Percentiles rank a stretch among this genome's conserved stretches.
Evolutionary conservation across 2,113 vertebrate genomes (phyloP).

Genomic region (Nothocercus julius): DNA sequence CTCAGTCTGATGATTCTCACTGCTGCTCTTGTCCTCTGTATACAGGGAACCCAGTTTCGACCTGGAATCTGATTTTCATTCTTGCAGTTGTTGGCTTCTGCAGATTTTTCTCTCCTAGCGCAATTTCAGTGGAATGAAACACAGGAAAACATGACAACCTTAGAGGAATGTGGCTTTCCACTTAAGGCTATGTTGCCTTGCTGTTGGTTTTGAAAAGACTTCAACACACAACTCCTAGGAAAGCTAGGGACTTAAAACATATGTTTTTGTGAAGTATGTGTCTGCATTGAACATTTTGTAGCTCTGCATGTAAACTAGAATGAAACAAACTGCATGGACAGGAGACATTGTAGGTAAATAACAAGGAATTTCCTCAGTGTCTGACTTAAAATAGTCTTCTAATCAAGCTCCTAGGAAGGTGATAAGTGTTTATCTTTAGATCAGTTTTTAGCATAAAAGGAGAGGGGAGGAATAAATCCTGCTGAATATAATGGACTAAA

Average conservation of each 20-base stretch:
- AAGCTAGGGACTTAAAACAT: not conserved
- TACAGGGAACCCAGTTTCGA: not conserved
- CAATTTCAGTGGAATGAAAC: constrained; percentile 19
- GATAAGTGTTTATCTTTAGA: not conserved
- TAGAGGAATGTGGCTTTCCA: constrained; percentile 23
- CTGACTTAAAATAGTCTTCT: not conserved
- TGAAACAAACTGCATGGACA: not conserved
- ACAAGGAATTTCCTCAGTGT: not conserved
- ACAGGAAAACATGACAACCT: not conserved
- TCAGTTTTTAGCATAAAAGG: not conserved
- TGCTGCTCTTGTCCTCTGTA: not conserved
- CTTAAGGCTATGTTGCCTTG: not conserved
- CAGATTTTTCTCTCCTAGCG: not conserved
- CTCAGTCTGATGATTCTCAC: not conserved
- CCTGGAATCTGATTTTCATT: not conserved
- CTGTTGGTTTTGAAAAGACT: constrained; percentile 52
- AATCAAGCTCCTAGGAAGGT: not conserved
- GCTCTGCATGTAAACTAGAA: not conserved
- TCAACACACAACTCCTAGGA: not conserved
- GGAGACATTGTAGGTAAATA: not conserved
- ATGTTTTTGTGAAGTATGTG: not conserved
- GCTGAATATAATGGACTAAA: not conserved
- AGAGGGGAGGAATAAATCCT: not conserved
- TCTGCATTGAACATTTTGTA: not conserved
- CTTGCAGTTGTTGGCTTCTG: not conserved